phyloP scores from a whole-genome alignment of 2,888 invertebrate genomes.

The Eurois occulta region DNA sequence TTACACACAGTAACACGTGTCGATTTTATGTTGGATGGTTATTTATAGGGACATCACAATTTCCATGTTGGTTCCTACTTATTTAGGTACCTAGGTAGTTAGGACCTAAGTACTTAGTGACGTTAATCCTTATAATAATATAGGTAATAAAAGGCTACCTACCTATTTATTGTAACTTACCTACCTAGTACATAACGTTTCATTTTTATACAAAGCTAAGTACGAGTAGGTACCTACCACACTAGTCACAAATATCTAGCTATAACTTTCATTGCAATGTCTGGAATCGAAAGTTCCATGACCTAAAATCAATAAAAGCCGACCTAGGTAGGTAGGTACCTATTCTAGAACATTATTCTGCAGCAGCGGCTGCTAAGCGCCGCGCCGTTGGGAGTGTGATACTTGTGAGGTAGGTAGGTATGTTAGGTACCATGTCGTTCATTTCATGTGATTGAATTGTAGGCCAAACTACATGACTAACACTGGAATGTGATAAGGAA shows the following conservation, averaged over 20 bases:
- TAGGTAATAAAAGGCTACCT: too few species aligned
- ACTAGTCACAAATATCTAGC: not conserved
- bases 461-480: conserved; percentile 41
- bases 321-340: not conserved
- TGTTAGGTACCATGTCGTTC: conserved; percentile 1
- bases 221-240: not conserved
- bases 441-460: too few species aligned
- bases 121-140: too few species aligned
- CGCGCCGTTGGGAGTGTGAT: conserved; percentile 18
- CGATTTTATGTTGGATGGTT: not conserved
- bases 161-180: not conserved
- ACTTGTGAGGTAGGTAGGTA: too few species aligned
- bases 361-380: conserved; percentile 1
- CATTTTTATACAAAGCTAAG: not conserved
- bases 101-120: not conserved
- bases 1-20: conserved; percentile 29
- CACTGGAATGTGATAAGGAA: conserved; percentile 33
- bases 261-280: not conserved
- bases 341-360: conserved; percentile 47
- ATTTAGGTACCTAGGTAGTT: not conserved
- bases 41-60: conserved; percentile 9
- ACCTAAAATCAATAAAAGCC: conserved; percentile 43
- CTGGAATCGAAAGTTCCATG: not conserved
- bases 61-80: not conserved
- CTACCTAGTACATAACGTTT: not conserved